Evolutionary conservation across 2,888 invertebrate genomes (phyloP), one percentile per base, ranked within the genome.

Genomic region (Andricus curvator): DNA sequence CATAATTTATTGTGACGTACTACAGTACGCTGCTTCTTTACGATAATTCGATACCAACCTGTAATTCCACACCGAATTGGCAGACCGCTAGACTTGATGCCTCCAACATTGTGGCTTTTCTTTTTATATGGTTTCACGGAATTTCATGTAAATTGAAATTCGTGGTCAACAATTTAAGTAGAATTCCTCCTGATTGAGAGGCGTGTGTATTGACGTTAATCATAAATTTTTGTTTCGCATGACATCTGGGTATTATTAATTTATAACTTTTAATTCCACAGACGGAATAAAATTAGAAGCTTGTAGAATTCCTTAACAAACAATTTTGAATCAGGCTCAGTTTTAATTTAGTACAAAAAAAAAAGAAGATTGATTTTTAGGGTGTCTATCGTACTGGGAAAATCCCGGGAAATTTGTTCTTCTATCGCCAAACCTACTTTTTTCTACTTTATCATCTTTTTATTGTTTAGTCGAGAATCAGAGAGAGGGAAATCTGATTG

Each of bases 101-200:
- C 70, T 74, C 74, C 56, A 29, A 74, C n/a, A 56, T 51, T 37
- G 29, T 56, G 13, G 20, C 20, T 74, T 70, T 74, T 56, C 20
- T 56, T 51, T 74, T 37, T 51, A 51, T 74, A 74, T 20, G 74
- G 56, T 74, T 56, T 74, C 74, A 74, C 25, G 56, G 74, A 74
- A 74, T 74, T 74, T 74, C 15, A 56, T 74, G 33, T 13, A 56
- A 74, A 70, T 70, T 70, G 48, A 48, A 70, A 70, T 70, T 70
- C 29, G 74, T 74, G 33, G 56, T 74, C 56, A 37, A 74, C 20
- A 20, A 56, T 74, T 74, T 74, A 51, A 56, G 29, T 25, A 29
- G 29, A 51, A 29, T 74, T 33, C 20, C 51, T 48, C 4, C 29
- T 29, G 17, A 33, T 56, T 29, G 20, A 56, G n/a, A n/a, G n/a